phyloP scores from a whole-genome alignment of 1,140 invertebrate genomes.

The Drosophila punjabiensis region DNA sequence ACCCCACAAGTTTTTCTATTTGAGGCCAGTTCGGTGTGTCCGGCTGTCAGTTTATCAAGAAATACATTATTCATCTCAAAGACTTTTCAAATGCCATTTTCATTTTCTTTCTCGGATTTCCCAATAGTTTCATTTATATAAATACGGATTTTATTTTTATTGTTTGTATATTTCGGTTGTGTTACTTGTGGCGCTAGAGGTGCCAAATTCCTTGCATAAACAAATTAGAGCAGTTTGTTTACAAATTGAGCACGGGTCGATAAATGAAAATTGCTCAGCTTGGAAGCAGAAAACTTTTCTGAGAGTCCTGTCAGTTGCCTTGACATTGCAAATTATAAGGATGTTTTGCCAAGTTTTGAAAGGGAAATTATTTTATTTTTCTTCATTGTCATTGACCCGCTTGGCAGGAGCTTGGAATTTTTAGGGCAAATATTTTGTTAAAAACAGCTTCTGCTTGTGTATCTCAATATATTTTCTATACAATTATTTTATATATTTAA shows the following conservation, averaged over 20 bases:
- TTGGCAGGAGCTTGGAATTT: background rate
- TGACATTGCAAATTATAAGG: background rate
- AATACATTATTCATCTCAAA: slow-evolving; percentile 43
- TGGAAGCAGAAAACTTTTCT: background rate
- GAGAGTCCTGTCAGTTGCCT: background rate
- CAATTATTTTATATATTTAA: background rate
- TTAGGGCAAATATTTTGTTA: background rate
- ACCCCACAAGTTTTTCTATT: slow-evolving; percentile 6
- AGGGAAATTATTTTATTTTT: background rate
- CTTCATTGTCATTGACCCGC: background rate
- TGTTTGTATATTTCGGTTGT: slow-evolving; percentile 13
- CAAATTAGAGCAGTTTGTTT: slow-evolving; percentile 22
- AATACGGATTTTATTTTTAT: slow-evolving; percentile 14
- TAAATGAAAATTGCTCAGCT: slow-evolving; percentile 2
- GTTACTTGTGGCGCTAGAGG: slow-evolving; percentile 23
- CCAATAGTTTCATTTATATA: slow-evolving; percentile 33
- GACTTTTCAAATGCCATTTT: slow-evolving; percentile 23
- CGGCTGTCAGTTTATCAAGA: slow-evolving; percentile 40
- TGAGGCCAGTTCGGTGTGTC: slow-evolving; percentile 3
- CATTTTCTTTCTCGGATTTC: slow-evolving; percentile 12
- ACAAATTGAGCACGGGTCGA: background rate
- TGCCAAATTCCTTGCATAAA: slow-evolving; percentile 45
- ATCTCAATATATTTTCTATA: background rate
- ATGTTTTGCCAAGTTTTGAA: background rate
- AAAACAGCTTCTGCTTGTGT: background rate